Conservation (phyloP, 2,797 vertebrate species). For the Arvicola amphibius region DNA sequence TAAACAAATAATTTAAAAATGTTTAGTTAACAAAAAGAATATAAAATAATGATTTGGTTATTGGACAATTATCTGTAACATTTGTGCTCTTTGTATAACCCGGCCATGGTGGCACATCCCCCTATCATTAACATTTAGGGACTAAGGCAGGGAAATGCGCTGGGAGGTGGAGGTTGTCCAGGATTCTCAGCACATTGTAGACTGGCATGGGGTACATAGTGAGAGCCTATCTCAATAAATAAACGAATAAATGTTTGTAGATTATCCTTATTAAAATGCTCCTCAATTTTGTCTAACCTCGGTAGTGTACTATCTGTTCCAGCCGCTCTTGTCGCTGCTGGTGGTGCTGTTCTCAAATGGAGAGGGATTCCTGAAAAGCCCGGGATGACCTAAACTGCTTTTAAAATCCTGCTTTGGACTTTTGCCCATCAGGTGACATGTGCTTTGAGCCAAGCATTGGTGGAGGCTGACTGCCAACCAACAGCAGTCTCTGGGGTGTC, state of each 20-base stretch:
- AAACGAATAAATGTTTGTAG: not conserved
- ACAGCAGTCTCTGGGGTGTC: not conserved
- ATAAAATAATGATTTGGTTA: not conserved
- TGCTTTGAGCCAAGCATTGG: not conserved
- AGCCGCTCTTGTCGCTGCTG: not conserved
- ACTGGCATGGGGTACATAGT: not conserved
- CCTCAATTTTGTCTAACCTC: not conserved
- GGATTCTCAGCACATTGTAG: not conserved
- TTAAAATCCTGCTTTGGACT: not conserved
- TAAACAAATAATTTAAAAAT: not conserved
- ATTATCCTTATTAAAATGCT: not conserved
- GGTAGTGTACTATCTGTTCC: not conserved
- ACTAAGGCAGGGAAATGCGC: not conserved
- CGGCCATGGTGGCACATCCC: not conserved
- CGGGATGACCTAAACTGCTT: not conserved
- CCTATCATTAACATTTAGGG: not conserved
- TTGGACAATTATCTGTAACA: not conserved
- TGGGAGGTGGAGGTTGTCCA: not conserved
- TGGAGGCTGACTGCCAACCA: not conserved
- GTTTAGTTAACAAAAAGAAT: conserved; percentile 44
- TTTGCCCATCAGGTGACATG: not conserved
- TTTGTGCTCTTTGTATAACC: not conserved
- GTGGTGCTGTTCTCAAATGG: not conserved
- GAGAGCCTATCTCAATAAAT: not conserved
- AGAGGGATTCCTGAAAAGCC: not conserved